Conservation (phyloP, 1,140 invertebrate genomes). For the Trypoxylus dichotomus region DNA sequence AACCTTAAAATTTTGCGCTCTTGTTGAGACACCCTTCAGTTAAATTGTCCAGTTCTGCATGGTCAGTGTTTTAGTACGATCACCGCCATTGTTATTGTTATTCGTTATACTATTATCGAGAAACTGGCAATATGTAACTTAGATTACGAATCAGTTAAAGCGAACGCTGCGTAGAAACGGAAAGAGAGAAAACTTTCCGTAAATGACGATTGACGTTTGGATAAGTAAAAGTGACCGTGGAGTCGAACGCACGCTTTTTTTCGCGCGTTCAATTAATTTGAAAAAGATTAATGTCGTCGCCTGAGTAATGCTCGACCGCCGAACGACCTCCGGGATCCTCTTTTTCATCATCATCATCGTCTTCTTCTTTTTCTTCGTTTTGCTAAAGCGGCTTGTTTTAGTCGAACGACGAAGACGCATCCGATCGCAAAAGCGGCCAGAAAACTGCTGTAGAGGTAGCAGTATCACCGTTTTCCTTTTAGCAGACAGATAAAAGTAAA, state of each 20-base stretch:
- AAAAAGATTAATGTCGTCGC: conserved; percentile 2
- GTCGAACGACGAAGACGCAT: not conserved
- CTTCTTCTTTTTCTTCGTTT: not conserved
- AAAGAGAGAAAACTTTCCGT: not conserved
- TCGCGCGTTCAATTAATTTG: not conserved
- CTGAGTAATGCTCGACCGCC: not conserved
- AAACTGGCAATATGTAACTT: too few relatives aligned
- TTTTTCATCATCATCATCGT: not conserved
- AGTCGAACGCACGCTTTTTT: not conserved
- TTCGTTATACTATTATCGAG: too few relatives aligned
- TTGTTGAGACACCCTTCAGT: too few relatives aligned
- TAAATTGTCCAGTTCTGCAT: too few relatives aligned
- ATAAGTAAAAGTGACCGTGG: not conserved
- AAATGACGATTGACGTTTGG: not conserved
- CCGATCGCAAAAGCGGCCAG: not conserved
- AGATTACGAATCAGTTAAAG: too few relatives aligned
- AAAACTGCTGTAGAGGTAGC: not conserved
- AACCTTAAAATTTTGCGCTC: too few relatives aligned
- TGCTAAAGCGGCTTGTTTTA: not conserved
- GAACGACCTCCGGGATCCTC: conserved; percentile 1
- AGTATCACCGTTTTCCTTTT: not conserved
- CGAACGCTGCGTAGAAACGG: not conserved
- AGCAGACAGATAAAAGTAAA: too few relatives aligned
- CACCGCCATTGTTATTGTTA: too few relatives aligned
- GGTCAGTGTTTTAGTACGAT: too few relatives aligned